A percentile compares a stretch with the other conserved stretches of the same genome.
Conservation (phyloP, 1,140 invertebrate genomes). For the Eriocheir sinensis region DNA sequence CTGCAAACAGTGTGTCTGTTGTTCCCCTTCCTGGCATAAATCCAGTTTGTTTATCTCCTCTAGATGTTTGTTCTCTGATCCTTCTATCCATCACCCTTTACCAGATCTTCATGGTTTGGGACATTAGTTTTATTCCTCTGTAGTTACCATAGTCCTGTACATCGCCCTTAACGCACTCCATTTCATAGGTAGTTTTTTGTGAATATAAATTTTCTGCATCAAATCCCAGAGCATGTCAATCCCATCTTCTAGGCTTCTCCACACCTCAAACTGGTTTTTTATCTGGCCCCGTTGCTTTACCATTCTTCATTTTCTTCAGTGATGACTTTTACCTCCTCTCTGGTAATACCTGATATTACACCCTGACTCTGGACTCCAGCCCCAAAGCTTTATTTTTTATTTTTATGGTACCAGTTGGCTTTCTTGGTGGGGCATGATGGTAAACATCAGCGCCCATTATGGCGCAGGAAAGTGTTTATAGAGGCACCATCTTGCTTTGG, state of each 20-base stretch:
- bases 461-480: too few relatives aligned
- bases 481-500: too few relatives aligned
- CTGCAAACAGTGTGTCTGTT: background rate
- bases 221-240: background rate
- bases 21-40: background rate
- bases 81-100: background rate
- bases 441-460: too few relatives aligned
- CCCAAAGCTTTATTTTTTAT: too few relatives aligned
- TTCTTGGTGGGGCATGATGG: too few relatives aligned
- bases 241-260: background rate
- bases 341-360: background rate
- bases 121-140: background rate
- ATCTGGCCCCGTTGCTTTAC: background rate
- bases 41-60: background rate
- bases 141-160: background rate
- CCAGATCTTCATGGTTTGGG: background rate
- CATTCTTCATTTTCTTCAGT: slow-evolving; percentile 1
- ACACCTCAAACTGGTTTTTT: background rate
- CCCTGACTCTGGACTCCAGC: background rate
- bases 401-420: too few relatives aligned
- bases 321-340: background rate
- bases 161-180: background rate
- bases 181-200: too few relatives aligned
- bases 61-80: background rate
- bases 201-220: too few relatives aligned